Evolutionary conservation across 2,797 vertebrate genomes (phyloP), one percentile per base, ranked within the genome.

Genomic region (Podarcis siculus): DNA sequence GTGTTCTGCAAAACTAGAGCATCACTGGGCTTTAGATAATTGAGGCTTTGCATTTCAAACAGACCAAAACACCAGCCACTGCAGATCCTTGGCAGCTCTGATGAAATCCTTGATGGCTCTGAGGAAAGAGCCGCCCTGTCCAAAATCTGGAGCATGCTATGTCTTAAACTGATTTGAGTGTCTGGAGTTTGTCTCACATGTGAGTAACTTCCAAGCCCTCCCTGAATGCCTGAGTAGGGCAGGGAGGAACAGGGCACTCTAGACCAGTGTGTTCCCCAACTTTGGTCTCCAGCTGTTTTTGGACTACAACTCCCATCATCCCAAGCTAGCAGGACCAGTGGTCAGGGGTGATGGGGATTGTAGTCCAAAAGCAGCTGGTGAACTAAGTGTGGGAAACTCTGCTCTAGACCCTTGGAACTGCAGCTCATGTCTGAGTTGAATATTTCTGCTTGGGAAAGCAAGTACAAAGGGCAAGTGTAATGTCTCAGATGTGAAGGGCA

Each of bases 161-260:
- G 49, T 90, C 80, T 89, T 88, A 83, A 77, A 82, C 37, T 1
- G 37, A 66, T 32, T 27, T 45, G 37, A n/a, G 77, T 90, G 89
- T 87, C 32, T 55, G 55, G 69, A 86, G 79, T 72, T 90, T 93
- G 82, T 42, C 72, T 15, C 49, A 55, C 10, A 42, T 1, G 79
- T 30, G 23, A 91, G 83, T 85, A 58, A 94, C 87, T 76, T 83
- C 67, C 82, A 79, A 90, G 77, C 32, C 32, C 89, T 61, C 42
- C 4, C 80, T 32, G 21, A n/a, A 73, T 61, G n/a, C 21, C 7
- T 71, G 10, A 49, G 12, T 32, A 79, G 78, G 61, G 17, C 61
- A 64, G 91, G 83, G 86, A 89, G 8, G 4, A 89, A 77, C 82
- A 58, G 89, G 8, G 89, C 21, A 23, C 5, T 92, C 66, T 27